These are phyloP conservation scores for Pycnomerus fuliginosus DNA, from an alignment of 2,888 invertebrate species.

Conservation along the genomic window DNA sequence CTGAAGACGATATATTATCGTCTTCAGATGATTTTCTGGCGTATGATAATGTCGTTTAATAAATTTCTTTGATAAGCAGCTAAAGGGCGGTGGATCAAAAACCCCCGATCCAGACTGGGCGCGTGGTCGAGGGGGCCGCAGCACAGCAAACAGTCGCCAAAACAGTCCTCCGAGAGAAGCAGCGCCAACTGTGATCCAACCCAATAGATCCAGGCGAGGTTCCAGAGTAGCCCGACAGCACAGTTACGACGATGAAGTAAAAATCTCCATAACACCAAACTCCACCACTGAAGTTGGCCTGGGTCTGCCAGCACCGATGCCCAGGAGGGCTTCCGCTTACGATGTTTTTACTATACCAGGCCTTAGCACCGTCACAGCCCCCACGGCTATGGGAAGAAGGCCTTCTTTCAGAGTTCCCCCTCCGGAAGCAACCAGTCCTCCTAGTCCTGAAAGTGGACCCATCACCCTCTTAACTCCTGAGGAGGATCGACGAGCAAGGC, in stretches of 20 bases:
- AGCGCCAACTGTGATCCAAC: constrained; percentile 42
- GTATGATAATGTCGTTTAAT: background rate
- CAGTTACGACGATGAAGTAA: constrained; percentile 79
- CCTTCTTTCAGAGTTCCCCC: constrained; percentile 64
- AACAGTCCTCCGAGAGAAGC: constrained; percentile 59
- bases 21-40: no score
- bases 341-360: constrained; percentile 77
- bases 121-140: constrained; percentile 58
- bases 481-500: constrained; percentile 70
- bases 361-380: constrained; percentile 50
- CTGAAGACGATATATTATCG: no score
- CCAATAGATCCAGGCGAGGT: constrained; percentile 58
- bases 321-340: constrained; percentile 80
- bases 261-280: constrained; percentile 38
- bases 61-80: constrained; percentile 50
- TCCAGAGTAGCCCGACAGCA: constrained; percentile 71
- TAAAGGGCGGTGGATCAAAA: constrained; percentile 65
- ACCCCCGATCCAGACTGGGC: constrained; percentile 60
- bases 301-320: constrained; percentile 71
- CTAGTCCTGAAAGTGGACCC: constrained; percentile 57
- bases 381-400: constrained; percentile 47
- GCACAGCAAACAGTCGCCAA: constrained; percentile 63
- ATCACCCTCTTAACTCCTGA: constrained; percentile 40
- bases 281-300: constrained; percentile 55
- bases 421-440: constrained; percentile 58